Evolutionary conservation across 2,888 invertebrate species (phyloP).

Genomic region (Aphodius granarius): DNA sequence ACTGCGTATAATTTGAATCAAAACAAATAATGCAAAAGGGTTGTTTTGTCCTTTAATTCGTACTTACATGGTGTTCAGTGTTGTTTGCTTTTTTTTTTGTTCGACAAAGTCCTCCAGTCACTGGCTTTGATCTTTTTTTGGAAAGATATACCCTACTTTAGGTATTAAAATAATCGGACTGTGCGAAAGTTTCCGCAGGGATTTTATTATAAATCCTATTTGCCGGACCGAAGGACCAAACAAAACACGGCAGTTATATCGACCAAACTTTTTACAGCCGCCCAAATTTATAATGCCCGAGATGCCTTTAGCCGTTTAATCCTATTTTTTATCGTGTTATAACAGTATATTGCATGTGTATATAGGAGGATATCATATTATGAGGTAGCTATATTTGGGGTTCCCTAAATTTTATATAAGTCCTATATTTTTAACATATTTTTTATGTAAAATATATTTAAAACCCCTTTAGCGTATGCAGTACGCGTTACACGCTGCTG

Average conservation of each 20-base stretch:
- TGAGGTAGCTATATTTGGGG: too few relatives aligned
- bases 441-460: too few relatives aligned
- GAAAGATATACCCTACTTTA: neutral
- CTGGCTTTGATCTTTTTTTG: neutral
- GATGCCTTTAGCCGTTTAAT: too few relatives aligned
- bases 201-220: slow-evolving; percentile 31
- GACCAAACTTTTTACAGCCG: slow-evolving; percentile 39
- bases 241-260: slow-evolving; percentile 36
- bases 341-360: too few relatives aligned
- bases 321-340: too few relatives aligned
- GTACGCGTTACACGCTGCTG: too few relatives aligned
- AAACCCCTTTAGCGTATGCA: too few relatives aligned
- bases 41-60: neutral
- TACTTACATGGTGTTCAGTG: neutral
- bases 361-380: too few relatives aligned
- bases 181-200: slow-evolving; percentile 3
- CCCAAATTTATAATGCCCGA: slow-evolving; percentile 31
- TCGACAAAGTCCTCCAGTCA: neutral
- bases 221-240: slow-evolving; percentile 21
- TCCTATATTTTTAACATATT: too few relatives aligned
- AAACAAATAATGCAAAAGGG: neutral
- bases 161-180: too few relatives aligned
- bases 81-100: neutral
- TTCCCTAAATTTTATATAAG: too few relatives aligned
- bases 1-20: neutral